These are phyloP conservation scores for Elachura formosa DNA, from an alignment of 2,113 vertebrate species.

Conservation along the genomic window DNA sequence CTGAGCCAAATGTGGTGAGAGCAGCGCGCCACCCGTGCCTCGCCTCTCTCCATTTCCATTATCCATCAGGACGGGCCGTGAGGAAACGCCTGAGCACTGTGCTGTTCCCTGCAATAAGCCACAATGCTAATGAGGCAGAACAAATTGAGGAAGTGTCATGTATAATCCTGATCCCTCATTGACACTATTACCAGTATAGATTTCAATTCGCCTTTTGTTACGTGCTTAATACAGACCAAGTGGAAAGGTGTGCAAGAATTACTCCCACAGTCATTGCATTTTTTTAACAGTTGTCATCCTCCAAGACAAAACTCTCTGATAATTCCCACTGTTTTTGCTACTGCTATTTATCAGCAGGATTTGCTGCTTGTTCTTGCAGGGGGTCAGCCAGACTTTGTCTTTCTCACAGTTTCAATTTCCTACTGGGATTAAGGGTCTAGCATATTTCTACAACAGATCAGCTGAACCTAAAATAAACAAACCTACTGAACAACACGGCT, in stretches of 20 bases:
- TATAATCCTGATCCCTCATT: constrained; percentile 76
- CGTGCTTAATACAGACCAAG: constrained; percentile 53
- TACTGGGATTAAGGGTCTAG: constrained; percentile 68
- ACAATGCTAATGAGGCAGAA: constrained; percentile 75
- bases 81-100: constrained; percentile 65
- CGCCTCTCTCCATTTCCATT: constrained; percentile 65
- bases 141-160: constrained; percentile 74
- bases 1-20: constrained; percentile 47
- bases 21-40: constrained; percentile 41
- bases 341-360: constrained; percentile 70
- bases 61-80: constrained; percentile 71
- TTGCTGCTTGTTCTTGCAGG: constrained; percentile 65
- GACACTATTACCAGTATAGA: constrained; percentile 72
- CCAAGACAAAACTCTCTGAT: constrained; percentile 55
- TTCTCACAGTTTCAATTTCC: constrained; percentile 75
- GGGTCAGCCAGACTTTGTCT: constrained; percentile 76
- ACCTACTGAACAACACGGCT: constrained; percentile 19
- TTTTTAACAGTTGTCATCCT: constrained; percentile 66
- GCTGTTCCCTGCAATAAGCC: constrained; percentile 64
- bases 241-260: constrained; percentile 42
- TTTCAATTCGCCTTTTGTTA: constrained; percentile 70
- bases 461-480: constrained; percentile 73
- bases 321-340: constrained; percentile 60
- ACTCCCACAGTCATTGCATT: constrained; percentile 44
- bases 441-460: constrained; percentile 69